Conservation (phyloP, 2,113 vertebrate species). For the Nibea coibor region DNA sequence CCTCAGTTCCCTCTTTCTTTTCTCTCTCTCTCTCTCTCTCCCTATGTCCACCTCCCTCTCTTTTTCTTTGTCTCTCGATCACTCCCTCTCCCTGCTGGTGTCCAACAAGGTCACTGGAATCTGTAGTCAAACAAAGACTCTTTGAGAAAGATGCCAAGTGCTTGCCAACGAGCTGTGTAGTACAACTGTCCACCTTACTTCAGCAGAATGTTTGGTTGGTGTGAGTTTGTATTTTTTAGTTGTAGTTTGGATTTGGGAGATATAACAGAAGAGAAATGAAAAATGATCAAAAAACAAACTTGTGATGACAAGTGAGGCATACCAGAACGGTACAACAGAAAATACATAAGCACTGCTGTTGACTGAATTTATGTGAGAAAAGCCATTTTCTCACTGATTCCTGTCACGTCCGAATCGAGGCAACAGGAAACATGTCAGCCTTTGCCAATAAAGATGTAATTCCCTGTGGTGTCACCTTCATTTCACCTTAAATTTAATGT, state of each 20-base stretch:
- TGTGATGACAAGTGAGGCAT: background rate
- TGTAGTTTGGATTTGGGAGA: background rate
- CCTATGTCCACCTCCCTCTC: conserved; percentile 43
- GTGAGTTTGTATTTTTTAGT: background rate
- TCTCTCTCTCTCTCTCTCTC: conserved; percentile 28
- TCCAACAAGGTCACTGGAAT: conserved; percentile 72
- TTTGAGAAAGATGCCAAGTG: conserved; percentile 65
- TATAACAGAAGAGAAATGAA: background rate
- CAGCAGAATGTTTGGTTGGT: background rate
- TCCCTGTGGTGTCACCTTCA: conserved; percentile 15
- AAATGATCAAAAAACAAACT: conserved; percentile 32
- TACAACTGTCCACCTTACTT: conserved; percentile 17
- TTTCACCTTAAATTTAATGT: conserved; percentile 27
- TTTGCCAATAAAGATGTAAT: background rate
- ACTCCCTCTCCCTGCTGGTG: conserved; percentile 43
- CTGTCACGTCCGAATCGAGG: background rate
- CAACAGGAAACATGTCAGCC: conserved; percentile 10
- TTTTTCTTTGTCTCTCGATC: conserved; percentile 55
- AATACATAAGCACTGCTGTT: background rate
- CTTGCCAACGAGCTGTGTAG: conserved; percentile 30
- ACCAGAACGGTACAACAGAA: conserved; percentile 2
- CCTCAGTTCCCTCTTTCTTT: conserved; percentile 17
- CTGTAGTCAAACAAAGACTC: conserved; percentile 74
- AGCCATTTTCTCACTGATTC: background rate
- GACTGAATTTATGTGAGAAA: conserved; percentile 7